A percentile compares a stretch with the other conserved stretches of the same genome.
Conservation (phyloP, 2,113 vertebrate species). For the Catharus fuscescens region DNA sequence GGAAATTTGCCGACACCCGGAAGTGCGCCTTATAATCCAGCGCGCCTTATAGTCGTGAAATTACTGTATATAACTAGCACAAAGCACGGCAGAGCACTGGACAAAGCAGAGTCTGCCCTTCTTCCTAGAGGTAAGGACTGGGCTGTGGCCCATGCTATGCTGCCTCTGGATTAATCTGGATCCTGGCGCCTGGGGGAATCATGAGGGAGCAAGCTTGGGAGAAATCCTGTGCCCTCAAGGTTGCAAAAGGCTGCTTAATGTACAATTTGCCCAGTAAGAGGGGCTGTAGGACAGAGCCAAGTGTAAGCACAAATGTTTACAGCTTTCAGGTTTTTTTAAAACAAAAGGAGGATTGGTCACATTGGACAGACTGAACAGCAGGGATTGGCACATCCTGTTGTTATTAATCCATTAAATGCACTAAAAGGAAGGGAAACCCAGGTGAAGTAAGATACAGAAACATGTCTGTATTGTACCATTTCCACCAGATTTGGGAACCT, state of each 20-base stretch:
- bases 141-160: rapidly evolving
- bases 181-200: neutral
- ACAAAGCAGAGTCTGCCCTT: neutral
- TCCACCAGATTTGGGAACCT: neutral
- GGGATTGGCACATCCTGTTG: neutral
- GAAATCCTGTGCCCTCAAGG: neutral
- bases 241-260: neutral
- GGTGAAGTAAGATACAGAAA: neutral
- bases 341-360: neutral
- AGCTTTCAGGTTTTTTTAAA: neutral
- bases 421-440: neutral
- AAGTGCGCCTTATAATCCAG: too few relatives aligned
- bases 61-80: neutral
- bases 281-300: neutral
- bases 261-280: too few relatives aligned
- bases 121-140: neutral
- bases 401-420: neutral
- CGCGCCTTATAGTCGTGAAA: too few relatives aligned
- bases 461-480: neutral
- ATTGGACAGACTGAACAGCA: neutral
- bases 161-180: neutral
- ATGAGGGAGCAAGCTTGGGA: rapidly evolving
- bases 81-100: neutral
- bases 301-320: neutral
- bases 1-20: too few relatives aligned